These are phyloP conservation scores for Ellobius talpinus DNA, from an alignment of 2,113 vertebrate genomes.

Conservation along the genomic window DNA sequence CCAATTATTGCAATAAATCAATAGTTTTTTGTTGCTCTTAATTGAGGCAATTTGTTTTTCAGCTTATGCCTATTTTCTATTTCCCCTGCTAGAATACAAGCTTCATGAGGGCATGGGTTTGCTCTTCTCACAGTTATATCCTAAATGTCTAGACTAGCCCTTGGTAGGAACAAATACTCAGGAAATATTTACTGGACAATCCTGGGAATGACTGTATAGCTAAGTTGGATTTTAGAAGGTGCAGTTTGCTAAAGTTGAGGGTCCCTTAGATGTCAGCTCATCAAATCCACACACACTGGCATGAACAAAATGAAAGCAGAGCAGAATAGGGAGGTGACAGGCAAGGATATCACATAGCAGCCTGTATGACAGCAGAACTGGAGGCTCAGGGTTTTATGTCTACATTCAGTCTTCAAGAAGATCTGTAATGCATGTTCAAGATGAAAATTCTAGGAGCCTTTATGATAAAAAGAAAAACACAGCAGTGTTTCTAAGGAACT, in stretches of 20 bases:
- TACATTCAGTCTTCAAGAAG: not conserved
- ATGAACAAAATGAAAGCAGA: not conserved
- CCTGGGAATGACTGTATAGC: not conserved
- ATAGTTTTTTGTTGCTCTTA: not conserved
- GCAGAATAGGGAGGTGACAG: not conserved
- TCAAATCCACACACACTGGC: conserved; percentile 44
- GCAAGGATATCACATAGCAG: not conserved
- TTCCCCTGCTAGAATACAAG: conserved; percentile 29
- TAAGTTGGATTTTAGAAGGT: conserved; percentile 26
- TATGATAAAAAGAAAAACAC: not conserved
- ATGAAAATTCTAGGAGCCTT: not conserved
- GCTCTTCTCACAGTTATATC: not conserved
- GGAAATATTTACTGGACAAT: conserved; percentile 38
- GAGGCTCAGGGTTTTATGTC: not conserved
- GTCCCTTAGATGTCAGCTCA: conserved; percentile 27
- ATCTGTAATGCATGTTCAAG: not conserved
- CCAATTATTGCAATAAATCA: not conserved
- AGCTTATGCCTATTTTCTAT: not conserved
- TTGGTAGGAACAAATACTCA: conserved; percentile 24
- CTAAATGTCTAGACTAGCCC: not conserved
- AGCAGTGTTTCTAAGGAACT: not conserved
- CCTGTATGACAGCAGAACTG: not conserved
- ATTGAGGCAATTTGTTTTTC: not conserved
- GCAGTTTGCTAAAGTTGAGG: conserved; percentile 38
- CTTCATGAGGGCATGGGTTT: not conserved